These are phyloP conservation scores for Agapetus fuscipes DNA, from an alignment of 2,888 invertebrate genomes.

Conservation along the genomic window DNA sequence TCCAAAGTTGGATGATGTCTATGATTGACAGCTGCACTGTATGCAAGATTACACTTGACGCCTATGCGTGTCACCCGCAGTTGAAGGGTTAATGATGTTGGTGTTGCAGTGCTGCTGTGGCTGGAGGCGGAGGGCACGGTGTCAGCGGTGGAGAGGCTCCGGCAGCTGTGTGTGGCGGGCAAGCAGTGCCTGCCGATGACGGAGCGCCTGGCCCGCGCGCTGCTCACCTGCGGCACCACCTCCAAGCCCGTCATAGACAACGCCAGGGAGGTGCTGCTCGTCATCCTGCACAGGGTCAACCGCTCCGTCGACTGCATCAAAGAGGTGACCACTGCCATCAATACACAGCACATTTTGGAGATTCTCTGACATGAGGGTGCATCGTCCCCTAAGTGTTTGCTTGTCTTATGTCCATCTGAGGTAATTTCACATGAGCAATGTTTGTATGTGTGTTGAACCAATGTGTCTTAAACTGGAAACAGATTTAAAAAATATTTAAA, in stretches of 20 bases:
- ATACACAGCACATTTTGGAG: background rate
- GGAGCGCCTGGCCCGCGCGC: slow-evolving; percentile 44
- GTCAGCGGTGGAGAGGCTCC: slow-evolving; percentile 49
- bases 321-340: slow-evolving; percentile 8
- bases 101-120: slow-evolving; percentile 42
- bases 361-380: background rate
- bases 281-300: slow-evolving; percentile 12
- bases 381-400: no score
- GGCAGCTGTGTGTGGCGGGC: slow-evolving; percentile 50
- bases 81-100: no score
- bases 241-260: slow-evolving; percentile 4
- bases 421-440: no score
- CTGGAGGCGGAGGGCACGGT: slow-evolving; percentile 50
- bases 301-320: slow-evolving; percentile 13
- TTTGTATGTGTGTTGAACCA: no score
- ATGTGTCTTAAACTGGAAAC: no score
- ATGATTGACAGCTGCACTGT: no score
- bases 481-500: no score
- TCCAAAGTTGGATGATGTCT: no score
- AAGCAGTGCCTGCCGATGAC: slow-evolving; percentile 54
- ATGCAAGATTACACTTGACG: no score
- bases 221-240: slow-evolving; percentile 37
- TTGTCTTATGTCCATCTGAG: no score
- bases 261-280: slow-evolving; percentile 12
- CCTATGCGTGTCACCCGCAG: no score